Base-by-base conservation (phyloP, 2,888 invertebrate genomes). In the Drosophila neutralis region DNA sequence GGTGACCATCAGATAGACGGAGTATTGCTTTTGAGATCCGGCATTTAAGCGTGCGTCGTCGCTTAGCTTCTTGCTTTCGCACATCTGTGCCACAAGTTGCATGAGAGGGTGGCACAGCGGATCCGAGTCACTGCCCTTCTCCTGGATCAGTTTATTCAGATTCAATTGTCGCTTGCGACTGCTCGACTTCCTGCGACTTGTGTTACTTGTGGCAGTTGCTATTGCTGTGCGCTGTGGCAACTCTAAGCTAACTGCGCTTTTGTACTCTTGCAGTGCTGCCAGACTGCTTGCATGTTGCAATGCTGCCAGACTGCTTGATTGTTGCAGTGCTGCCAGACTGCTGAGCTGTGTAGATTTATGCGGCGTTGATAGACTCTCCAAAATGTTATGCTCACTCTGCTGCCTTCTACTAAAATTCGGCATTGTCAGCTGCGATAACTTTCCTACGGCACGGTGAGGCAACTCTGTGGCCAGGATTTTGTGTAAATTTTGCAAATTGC, bases 1-100 rank as follows among this genome's bases (percentile, higher is more conserved):
- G 6, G 54, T 69, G 1, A 87, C 78, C 58, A 74, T 52, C 0
- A 89, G 8, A 33, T 89, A 86, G 7, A 82, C 62, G 4, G 82
- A 65, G 15, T 72, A 82, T 27, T 80, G 64, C 13, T 77, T 84
- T 1, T 31, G 54, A 0, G 21, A 27, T 29, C 80, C 76, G 2
- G 69, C 80, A 0, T 4, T 66, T 2, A 84, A 13, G 4, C 84
- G 63, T 8, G 6, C 0, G 0, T 69, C 24, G 0, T 15, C 13
- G 24, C 2, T 35, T 1, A 13, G 18, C 2, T 76, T 65, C 10
- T 35, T 63, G 21, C 62, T n/a, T 18, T 70, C 63, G 29, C 75
- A 73, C 77, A 84, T 65, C 0, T 73, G 71, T 4, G 60, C 57
- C 21, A 79, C 74, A 52, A 86, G 52, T 42, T 82, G 75, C 78